Conservation (phyloP, 2,797 vertebrate genomes). For the Philypnodon macrostomus region DNA sequence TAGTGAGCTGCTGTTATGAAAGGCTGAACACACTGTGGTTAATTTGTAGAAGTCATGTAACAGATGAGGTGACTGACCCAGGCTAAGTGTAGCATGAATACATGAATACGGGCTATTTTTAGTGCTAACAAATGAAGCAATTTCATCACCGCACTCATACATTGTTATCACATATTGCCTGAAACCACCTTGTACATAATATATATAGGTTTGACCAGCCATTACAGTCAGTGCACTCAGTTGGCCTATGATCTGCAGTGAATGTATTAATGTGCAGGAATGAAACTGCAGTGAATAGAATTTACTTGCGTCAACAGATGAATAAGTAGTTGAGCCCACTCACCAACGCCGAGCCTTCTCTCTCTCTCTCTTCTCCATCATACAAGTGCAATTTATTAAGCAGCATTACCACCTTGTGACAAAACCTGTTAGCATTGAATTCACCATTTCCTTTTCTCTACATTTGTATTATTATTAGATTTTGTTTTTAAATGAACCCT, state of each 20-base stretch:
- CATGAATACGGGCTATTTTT: slow-evolving; percentile 42
- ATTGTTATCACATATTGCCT: not conserved
- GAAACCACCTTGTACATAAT: not conserved
- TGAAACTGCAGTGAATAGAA: slow-evolving; percentile 54
- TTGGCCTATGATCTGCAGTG: slow-evolving; percentile 47
- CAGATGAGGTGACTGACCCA: slow-evolving; percentile 15
- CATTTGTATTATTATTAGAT: too few species aligned
- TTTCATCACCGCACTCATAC: slow-evolving; percentile 7
- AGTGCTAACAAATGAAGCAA: slow-evolving; percentile 26
- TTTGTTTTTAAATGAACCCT: too few species aligned
- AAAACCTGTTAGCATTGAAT: slow-evolving; percentile 3
- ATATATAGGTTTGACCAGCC: slow-evolving; percentile 15
- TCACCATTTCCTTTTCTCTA: too few species aligned
- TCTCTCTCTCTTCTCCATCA: slow-evolving; percentile 13
- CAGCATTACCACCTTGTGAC: slow-evolving; percentile 11
- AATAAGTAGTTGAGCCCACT: slow-evolving; percentile 65
- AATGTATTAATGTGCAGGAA: slow-evolving; percentile 47
- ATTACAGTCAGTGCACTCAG: slow-evolving; percentile 26
- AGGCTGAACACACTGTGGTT: slow-evolving; percentile 21
- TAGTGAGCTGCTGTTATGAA: slow-evolving; percentile 36
- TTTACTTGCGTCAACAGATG: slow-evolving; percentile 59
- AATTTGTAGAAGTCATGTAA: slow-evolving; percentile 20
- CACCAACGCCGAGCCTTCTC: slow-evolving; percentile 29
- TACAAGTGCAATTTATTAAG: slow-evolving; percentile 20
- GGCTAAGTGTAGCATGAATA: slow-evolving; percentile 6